phyloP scores from a whole-genome alignment of 2,888 invertebrate species.

The Mystacides longicornis region DNA sequence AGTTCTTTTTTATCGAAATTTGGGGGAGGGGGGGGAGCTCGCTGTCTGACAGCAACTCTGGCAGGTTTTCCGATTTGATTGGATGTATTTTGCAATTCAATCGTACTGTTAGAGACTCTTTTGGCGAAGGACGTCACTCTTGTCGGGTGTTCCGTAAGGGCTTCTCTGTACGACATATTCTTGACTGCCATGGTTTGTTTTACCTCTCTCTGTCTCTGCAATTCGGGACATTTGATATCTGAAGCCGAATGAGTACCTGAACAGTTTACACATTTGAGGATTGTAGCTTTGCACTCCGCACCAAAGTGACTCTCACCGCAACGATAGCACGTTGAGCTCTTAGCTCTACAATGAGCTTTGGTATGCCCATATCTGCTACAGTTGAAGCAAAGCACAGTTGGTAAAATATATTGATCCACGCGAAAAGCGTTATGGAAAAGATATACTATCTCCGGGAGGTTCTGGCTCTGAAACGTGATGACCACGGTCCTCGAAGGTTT shows the following conservation, averaged over 20 bases:
- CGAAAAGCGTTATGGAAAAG: not conserved
- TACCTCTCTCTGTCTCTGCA: not conserved
- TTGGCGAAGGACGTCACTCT: not conserved
- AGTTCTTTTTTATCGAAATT: not conserved
- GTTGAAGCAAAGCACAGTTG: not conserved
- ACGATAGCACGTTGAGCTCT: not conserved
- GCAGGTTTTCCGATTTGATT: too few relatives aligned
- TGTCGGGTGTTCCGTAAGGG: not conserved
- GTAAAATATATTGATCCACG: not conserved
- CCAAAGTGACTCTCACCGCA: not conserved
- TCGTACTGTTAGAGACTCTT: not conserved
- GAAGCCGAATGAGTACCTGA: not conserved
- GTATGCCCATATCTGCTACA: not conserved
- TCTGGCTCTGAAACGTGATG: not conserved
- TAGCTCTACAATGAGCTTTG: not conserved
- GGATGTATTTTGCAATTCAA: too few relatives aligned
- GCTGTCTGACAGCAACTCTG: too few relatives aligned
- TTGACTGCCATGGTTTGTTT: not conserved
- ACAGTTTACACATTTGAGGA: not conserved
- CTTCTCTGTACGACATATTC: not conserved
- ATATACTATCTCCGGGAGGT: not conserved
- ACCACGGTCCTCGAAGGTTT: not conserved
- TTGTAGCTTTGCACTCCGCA: not conserved
- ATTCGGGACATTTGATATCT: not conserved
- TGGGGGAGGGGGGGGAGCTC: not conserved